These are phyloP conservation scores for Antrozous pallidus DNA, from an alignment of 2,797 vertebrate genomes.

Conservation along the genomic window DNA sequence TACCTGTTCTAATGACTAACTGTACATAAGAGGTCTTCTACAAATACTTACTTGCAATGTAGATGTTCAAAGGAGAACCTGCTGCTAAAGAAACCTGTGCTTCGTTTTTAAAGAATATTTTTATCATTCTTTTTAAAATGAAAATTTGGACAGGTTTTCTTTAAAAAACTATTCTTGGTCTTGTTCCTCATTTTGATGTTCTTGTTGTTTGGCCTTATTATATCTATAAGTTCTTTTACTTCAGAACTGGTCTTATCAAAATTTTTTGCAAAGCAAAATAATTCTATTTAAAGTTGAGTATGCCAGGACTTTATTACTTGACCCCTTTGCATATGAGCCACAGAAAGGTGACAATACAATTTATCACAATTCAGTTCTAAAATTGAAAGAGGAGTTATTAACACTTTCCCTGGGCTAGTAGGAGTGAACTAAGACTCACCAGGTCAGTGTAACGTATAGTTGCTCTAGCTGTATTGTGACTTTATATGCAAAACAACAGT, in stretches of 20 bases:
- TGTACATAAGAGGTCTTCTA: not conserved
- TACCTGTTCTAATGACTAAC: not conserved
- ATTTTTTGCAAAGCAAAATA: constrained; percentile 34
- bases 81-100: not conserved
- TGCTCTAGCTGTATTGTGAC: not conserved
- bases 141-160: not conserved
- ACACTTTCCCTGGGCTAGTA: not conserved
- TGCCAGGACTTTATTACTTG: not conserved
- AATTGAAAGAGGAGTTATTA: not conserved
- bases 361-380: not conserved
- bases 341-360: not conserved
- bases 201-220: not conserved
- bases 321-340: not conserved
- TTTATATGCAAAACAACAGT: not conserved
- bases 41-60: not conserved
- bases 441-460: not conserved
- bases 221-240: not conserved
- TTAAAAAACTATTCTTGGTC: not conserved
- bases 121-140: constrained; percentile 25
- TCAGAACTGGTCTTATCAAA: constrained; percentile 38
- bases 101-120: constrained; percentile 31
- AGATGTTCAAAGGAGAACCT: not conserved
- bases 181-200: constrained; percentile 7
- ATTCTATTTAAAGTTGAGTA: constrained; percentile 14
- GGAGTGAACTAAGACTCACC: not conserved